These are phyloP conservation scores for Mactra quadrangularis DNA, from an alignment of 1,140 invertebrate genomes.

Conservation along the genomic window DNA sequence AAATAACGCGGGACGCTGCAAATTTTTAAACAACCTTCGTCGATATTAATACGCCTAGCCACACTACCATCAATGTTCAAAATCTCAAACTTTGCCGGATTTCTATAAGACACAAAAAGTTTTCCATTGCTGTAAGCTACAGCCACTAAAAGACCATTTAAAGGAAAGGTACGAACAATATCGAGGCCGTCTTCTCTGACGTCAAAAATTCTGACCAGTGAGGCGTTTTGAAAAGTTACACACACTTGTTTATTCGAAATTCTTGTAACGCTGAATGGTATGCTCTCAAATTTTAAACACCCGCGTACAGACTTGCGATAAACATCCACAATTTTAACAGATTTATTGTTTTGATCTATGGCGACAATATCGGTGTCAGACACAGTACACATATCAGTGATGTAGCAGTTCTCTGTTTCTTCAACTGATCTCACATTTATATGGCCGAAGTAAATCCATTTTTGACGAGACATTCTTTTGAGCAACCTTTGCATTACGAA, in stretches of 20 bases:
- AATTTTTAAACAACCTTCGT: not conserved
- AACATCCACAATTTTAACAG: not conserved
- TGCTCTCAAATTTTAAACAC: not conserved
- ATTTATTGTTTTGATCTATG: conserved; percentile 1
- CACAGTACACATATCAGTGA: not conserved
- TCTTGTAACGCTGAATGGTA: not conserved
- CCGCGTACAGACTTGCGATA: not conserved
- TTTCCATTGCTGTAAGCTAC: not conserved
- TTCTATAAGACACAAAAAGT: not conserved
- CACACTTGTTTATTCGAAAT: not conserved
- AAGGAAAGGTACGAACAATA: not conserved
- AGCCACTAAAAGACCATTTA: not conserved
- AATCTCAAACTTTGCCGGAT: conserved; percentile 7
- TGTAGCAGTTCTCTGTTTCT: not conserved
- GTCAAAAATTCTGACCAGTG: not conserved
- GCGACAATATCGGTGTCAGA: not conserved
- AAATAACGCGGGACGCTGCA: not conserved
- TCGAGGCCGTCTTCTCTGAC: not conserved
- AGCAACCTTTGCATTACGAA: too few species aligned
- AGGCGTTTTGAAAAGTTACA: not conserved
- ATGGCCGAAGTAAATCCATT: too few species aligned
- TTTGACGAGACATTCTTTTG: too few species aligned
- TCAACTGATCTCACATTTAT: not conserved
- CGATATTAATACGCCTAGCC: not conserved
- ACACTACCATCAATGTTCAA: not conserved